These are phyloP conservation scores for Hydrochoerus hydrochaeris DNA, from an alignment of 2,113 vertebrate species.

Conservation along the genomic window DNA sequence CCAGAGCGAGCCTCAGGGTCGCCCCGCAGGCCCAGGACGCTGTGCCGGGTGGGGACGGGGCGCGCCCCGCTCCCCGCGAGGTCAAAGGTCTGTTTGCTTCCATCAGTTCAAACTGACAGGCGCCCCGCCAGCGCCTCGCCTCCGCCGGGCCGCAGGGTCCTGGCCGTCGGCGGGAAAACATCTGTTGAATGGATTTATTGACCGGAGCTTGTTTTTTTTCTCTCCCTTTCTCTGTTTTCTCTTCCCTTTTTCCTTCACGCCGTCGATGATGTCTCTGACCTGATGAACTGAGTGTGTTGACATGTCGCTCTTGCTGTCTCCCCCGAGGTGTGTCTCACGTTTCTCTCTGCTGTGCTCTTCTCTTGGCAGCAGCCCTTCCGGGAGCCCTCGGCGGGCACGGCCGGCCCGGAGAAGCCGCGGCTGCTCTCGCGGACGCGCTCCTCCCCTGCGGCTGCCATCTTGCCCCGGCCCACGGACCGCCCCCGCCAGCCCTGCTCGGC, in stretches of 20 bases:
- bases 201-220: conserved; percentile 77
- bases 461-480: conserved; percentile 86
- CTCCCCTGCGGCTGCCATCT: conserved; percentile 83
- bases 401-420: conserved; percentile 88
- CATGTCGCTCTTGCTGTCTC: conserved; percentile 83
- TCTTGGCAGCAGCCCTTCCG: conserved; percentile 85
- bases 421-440: conserved; percentile 84
- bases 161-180: conserved; percentile 83
- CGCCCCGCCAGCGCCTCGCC: conserved; percentile 81
- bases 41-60: neutral
- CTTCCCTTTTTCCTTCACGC: conserved; percentile 68
- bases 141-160: conserved; percentile 65
- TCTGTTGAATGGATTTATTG: conserved; percentile 89
- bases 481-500: conserved; percentile 87
- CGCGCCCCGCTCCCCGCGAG: neutral
- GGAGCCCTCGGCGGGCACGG: conserved; percentile 85
- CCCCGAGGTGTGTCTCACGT: conserved; percentile 84
- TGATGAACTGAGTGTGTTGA: conserved; percentile 91
- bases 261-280: conserved; percentile 88
- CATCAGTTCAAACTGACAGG: conserved; percentile 79
- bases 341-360: conserved; percentile 87
- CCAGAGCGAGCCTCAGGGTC: neutral
- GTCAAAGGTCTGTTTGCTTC: conserved; percentile 74
- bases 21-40: neutral
- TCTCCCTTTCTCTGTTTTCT: conserved; percentile 58